Conservation (phyloP, 2,797 vertebrate genomes). For the Dromococcyx pavoninus region DNA sequence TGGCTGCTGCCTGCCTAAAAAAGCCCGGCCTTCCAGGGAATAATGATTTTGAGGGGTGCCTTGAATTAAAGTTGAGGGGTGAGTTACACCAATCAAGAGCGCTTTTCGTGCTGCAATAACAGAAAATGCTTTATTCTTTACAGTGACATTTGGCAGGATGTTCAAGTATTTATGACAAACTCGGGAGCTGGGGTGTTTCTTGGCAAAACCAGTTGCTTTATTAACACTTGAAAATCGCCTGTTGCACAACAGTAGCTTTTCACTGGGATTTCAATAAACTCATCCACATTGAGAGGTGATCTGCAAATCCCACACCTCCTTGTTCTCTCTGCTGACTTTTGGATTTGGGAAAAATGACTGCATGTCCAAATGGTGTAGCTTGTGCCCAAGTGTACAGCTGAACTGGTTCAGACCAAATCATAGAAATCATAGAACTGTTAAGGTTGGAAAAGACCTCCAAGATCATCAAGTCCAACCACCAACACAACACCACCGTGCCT, state of each 20-base stretch:
- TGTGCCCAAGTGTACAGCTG: not conserved
- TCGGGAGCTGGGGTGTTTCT: not conserved
- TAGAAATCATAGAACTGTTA: too few relatives aligned
- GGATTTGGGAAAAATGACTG: not conserved
- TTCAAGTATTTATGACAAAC: not conserved
- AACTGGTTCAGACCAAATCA: not conserved
- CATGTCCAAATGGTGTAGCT: not conserved
- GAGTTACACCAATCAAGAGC: not conserved
- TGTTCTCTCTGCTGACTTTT: not conserved
- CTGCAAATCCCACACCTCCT: not conserved
- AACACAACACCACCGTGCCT: too few relatives aligned
- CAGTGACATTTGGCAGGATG: slow-evolving; percentile 33
- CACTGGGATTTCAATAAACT: slow-evolving; percentile 20
- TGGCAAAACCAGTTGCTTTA: not conserved
- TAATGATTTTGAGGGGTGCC: slow-evolving; percentile 10
- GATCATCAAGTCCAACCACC: too few relatives aligned
- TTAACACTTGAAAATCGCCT: slow-evolving; percentile 14
- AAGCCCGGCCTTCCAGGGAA: slow-evolving; percentile 12
- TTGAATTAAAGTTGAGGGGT: not conserved
- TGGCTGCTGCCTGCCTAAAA: not conserved
- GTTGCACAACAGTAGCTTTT: slow-evolving; percentile 56
- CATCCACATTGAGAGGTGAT: slow-evolving; percentile 46
- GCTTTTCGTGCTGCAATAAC: slow-evolving; percentile 39
- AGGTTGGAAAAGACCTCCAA: too few relatives aligned
- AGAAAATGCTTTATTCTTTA: slow-evolving; percentile 46